Evolutionary conservation across 1,140 invertebrate species (phyloP), one percentile per base, ranked within the genome.

Genomic region (Delia radicum): DNA sequence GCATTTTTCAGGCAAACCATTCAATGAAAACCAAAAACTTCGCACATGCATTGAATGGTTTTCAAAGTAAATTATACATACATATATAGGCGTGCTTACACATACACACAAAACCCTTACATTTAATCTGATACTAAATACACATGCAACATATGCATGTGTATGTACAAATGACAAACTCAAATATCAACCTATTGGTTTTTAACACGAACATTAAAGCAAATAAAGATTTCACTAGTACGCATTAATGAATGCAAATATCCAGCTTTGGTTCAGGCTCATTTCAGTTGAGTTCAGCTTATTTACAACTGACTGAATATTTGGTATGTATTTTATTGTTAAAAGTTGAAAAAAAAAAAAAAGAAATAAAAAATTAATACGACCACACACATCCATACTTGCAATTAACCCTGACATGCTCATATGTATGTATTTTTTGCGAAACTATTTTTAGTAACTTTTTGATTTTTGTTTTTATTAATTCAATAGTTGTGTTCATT

Each of bases 201-300:
- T 69, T 69, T 18, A 69, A 69, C 31, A 69, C 65, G 65, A 28
- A 33, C 29, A 69, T 28, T 28, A 33, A 69, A 69, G 29, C 29
- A 69, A 21, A 69, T 69, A 69, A n/a, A 33, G 65, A 31, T 69
- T 69, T 31, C 65, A 69, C 65, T 33, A 33, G 29, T 33, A 69
- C 65, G 65, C 65, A 69, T 33, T 69, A 33, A 69, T 33, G 65
- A 69, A 69, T 33, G 65, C 21, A 69, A 69, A 69, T 31, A 69
- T 69, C 65, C 18, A 21, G n/a, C n/a, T n/a, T n/a, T n/a, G n/a
- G 7, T 21, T n/a, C n/a, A 7, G 48, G 65, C 65, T 69, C 29
- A 69, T 69, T 69, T 55, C 48, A 55, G n/a, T 55, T 55, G 5
- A 55, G 48, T 55, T 55, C 24, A 55, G 18, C 48, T 55, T 42